A percentile compares a stretch with the other conserved stretches of the same genome.
Evolutionary conservation across 2,888 invertebrate species (phyloP).

Genomic region (Drosophila atripex): DNA sequence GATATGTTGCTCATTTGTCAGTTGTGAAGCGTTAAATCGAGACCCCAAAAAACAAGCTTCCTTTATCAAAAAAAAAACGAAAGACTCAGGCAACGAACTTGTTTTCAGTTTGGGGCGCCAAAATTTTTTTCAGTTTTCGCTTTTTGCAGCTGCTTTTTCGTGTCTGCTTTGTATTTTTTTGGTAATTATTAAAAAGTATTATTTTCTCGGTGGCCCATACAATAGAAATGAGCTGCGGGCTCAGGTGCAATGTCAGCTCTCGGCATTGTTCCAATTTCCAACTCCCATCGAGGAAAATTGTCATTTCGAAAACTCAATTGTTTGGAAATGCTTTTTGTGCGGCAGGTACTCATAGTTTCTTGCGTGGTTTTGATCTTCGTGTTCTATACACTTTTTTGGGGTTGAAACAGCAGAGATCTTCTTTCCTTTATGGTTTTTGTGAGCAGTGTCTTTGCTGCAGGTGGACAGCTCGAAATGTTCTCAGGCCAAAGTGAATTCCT

Average conservation of each 20-base stretch:
- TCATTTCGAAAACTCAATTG: slow-evolving; percentile 75
- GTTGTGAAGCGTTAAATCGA: slow-evolving; percentile 67
- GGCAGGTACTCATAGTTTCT: slow-evolving; percentile 45
- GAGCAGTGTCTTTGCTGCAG: slow-evolving; percentile 58
- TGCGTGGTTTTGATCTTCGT: slow-evolving; percentile 45
- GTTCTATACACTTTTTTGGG: slow-evolving; percentile 37
- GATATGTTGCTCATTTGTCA: slow-evolving; percentile 77
- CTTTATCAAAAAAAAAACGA: slow-evolving; percentile 46
- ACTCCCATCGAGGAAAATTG: slow-evolving; percentile 56
- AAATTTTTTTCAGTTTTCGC: slow-evolving; percentile 34
- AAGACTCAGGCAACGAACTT: slow-evolving; percentile 72
- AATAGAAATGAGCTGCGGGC: slow-evolving; percentile 54
- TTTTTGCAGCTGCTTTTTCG: slow-evolving; percentile 67
- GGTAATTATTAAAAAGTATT: slow-evolving; percentile 63
- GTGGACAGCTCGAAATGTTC: slow-evolving; percentile 69
- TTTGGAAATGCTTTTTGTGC: slow-evolving; percentile 59
- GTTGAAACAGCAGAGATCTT: slow-evolving; percentile 71
- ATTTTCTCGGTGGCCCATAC: slow-evolving; percentile 48
- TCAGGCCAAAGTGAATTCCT: slow-evolving; percentile 56
- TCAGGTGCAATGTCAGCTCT: slow-evolving; percentile 61
- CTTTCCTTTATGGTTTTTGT: slow-evolving; percentile 61
- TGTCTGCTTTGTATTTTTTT: slow-evolving; percentile 21
- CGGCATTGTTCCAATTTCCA: slow-evolving; percentile 65
- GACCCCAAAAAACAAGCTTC: slow-evolving; percentile 32
- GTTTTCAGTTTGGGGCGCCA: slow-evolving; percentile 59